A percentile compares a stretch with the other conserved stretches of the same genome.
These are phyloP conservation scores for Lathamus discolor DNA, from an alignment of 2,113 vertebrate species.

Conservation along the genomic window DNA sequence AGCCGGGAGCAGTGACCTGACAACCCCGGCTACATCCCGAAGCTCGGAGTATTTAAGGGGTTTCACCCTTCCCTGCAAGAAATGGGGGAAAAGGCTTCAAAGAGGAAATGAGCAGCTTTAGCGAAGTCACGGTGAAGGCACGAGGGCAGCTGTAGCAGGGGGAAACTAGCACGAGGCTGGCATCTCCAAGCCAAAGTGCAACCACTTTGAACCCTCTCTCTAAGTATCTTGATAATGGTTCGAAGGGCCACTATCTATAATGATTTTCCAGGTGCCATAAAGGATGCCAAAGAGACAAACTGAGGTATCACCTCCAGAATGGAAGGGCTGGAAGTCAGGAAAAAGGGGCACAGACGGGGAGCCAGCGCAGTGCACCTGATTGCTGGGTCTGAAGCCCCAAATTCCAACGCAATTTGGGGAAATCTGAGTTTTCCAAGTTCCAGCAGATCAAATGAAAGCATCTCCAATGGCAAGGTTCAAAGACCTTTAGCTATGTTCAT, in stretches of 20 bases:
- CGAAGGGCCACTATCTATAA: rapidly evolving
- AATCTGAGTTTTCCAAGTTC: not conserved
- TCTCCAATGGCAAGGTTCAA: not conserved
- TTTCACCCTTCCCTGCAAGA: not conserved
- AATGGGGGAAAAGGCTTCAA: not conserved
- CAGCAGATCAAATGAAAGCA: not conserved
- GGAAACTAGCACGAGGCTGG: not conserved
- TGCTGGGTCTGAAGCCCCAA: not conserved
- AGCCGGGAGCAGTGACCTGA: rapidly evolving
- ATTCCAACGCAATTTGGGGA: not conserved
- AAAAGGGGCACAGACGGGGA: not conserved
- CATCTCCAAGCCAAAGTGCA: not conserved
- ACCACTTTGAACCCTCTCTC: not conserved
- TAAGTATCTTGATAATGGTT: too few species aligned
- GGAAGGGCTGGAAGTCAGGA: not conserved
- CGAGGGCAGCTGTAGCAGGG: not conserved
- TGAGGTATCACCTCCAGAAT: not conserved
- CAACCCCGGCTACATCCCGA: not conserved
- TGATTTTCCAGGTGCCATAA: not conserved
- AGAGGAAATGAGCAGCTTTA: not conserved
- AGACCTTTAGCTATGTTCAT: not conserved
- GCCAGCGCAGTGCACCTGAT: not conserved
- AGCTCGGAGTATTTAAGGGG: rapidly evolving
- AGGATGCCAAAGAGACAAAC: not conserved
- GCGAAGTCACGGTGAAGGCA: not conserved